Evolutionary conservation across 2,888 invertebrate genomes (phyloP), one percentile per base, ranked within the genome.

Genomic region (Melipona beecheii): DNA sequence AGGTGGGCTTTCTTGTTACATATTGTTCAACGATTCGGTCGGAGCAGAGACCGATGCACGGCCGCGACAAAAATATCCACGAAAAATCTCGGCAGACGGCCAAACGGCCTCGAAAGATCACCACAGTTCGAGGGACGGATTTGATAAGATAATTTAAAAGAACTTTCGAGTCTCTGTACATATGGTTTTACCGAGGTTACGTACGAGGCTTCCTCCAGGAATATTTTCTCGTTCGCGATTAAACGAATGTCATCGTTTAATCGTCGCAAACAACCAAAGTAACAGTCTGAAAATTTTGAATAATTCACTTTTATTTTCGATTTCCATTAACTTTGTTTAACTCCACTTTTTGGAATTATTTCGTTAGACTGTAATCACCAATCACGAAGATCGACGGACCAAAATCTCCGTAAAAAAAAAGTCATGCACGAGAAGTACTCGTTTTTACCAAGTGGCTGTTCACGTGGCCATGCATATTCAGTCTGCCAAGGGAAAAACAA

Each of bases 61-160:
- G 72, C 81, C 80, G 79, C 78, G 87, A 92, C 91, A 90, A 93
- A 93, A 93, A 93, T 93, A 93, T 91, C 91, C 88, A 56, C 74
- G 91, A 92, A 92, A 93, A 91, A 92, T 93, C 89, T 93, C 91
- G 93, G 93, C 93, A 86, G 54, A 49, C 50, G 75, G 93, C 93
- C 93, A 93, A 92, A 86, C 87, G 87, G 89, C 90, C 91, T 91
- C 91, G 91, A 85, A 83, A 80, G 77, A 85, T 82, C 80, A 76
- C 71, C 69, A 66, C 76, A 68, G 72, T 52, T 65, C 77, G 74
- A 49, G 70, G 74, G n/a, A 64, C 60, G 62, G 75, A 75, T 86
- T 84, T 90, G 92, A 92, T 92, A 92, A 92, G 91, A 92, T 90
- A 87, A 92, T 91, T 91, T 79, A 62, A 65, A 72, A 66, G 54